Evolutionary conservation across 1,140 invertebrate genomes (phyloP), one percentile per base, ranked within the genome.

Genomic region (Charaxes varanes): DNA sequence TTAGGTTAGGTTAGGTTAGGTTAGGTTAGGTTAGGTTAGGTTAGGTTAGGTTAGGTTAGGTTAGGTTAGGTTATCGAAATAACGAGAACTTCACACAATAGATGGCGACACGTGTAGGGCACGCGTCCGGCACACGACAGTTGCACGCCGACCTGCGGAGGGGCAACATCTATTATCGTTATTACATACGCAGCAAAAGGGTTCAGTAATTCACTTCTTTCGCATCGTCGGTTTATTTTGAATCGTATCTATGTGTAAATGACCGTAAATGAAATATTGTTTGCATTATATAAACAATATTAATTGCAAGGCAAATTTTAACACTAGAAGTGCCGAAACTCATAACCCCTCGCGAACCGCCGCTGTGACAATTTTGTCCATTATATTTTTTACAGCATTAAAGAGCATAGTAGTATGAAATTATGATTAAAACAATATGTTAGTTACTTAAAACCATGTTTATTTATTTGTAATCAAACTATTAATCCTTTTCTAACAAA

Each of bases 121-220:
- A 69, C 67, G 64, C 42, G 70, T 5, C 16, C 14, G 62, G 17
- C 74, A 60, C 68, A 57, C 60, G 72, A 59, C 62, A 67, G 53
- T 70, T 53, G 57, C 53, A 45, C 48, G 50, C 34, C 41, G 45
- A 62, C 60, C 62, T 47, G 46, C 58, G 58, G 8, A 31, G 60
- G 52, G 43, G 45, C 15, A 40, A 38, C 54, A 55, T 44, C 40
- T 56, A 59, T 66, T 73, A 43, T 65, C 26, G 16, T 5, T 23
- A 5, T n/a, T n/a, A 41, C 61, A 53, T 44, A 48, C 44, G 30
- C 30, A 32, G 12, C 43, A 30, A 46, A 62, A 66, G 65, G 54
- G 60, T 52, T 45, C 27, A 24, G 30, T 36, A 44, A 36, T 11
- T 35, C 8, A 37, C 22, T 44, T 37, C 27, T 13, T 23, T 16